phyloP scores from a whole-genome alignment of 2,113 vertebrate species.

The Rissa tridactyla region DNA sequence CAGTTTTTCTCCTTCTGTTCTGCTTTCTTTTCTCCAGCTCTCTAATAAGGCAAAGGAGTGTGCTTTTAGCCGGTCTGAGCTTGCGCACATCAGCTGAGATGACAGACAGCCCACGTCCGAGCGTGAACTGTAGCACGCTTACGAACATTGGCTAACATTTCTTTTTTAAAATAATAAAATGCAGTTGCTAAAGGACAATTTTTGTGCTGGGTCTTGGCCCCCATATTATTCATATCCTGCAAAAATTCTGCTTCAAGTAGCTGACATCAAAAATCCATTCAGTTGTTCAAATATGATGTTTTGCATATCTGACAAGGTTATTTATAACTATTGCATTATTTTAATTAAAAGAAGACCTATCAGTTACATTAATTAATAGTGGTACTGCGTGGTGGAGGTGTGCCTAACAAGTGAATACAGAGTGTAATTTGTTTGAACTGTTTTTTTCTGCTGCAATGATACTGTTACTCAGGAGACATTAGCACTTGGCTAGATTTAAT shows the following conservation, averaged over 20 bases:
- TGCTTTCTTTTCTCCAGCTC: neutral
- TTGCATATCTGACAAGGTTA: neutral
- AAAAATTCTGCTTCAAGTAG: neutral
- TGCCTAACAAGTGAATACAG: neutral
- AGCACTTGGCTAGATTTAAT: neutral
- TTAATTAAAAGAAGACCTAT: conserved; percentile 37
- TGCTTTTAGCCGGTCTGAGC: neutral
- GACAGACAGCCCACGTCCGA: neutral
- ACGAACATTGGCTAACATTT: neutral
- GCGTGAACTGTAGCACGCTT: neutral
- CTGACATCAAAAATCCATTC: neutral
- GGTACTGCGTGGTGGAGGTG: neutral
- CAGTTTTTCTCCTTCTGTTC: neutral
- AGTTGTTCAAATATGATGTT: neutral
- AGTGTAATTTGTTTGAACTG: neutral
- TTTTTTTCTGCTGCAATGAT: neutral
- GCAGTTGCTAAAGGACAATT: neutral
- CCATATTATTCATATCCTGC: neutral
- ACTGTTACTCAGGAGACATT: neutral
- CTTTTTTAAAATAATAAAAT: neutral
- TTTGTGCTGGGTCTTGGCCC: neutral
- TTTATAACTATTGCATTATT: neutral
- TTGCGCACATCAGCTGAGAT: neutral
- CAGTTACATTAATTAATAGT: conserved; percentile 4
- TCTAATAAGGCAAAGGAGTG: neutral